phyloP scores from a whole-genome alignment of 1,140 invertebrate genomes.

The Drosophila nigrodunni region DNA sequence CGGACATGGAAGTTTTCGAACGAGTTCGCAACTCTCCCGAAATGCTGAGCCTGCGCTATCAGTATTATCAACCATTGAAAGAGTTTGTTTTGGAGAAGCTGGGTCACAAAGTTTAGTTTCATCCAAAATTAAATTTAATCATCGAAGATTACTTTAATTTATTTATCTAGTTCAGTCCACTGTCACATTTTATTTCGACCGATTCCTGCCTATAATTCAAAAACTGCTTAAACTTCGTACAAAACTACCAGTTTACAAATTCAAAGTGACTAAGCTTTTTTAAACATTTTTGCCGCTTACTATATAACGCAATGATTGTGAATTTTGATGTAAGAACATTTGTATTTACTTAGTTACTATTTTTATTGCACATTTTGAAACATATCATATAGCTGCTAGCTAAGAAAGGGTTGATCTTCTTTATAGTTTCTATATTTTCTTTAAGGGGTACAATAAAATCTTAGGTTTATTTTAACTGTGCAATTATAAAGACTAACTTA shows the following conservation, averaged over 20 bases:
- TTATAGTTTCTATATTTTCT: background rate
- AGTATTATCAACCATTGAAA: constrained; percentile 93
- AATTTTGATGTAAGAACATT: constrained; percentile 9
- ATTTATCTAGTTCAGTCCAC: too few relatives aligned
- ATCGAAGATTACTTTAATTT: too few relatives aligned
- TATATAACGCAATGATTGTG: background rate
- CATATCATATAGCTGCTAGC: constrained; percentile 50
- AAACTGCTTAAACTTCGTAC: background rate
- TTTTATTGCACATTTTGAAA: constrained; percentile 14
- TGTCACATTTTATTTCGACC: too few relatives aligned
- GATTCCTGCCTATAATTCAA: too few relatives aligned
- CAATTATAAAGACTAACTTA: constrained; percentile 16
- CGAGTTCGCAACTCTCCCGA: constrained; percentile 91
- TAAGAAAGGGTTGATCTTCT: constrained; percentile 9
- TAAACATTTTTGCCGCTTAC: background rate
- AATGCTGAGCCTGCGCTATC: constrained; percentile 90
- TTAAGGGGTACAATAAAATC: background rate
- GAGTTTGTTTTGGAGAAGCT: constrained; percentile 87
- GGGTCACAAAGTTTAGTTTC: constrained; percentile 52
- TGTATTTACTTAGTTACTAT: constrained; percentile 4
- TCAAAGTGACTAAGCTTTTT: background rate
- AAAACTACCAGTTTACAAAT: background rate
- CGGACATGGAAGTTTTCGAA: constrained; percentile 89
- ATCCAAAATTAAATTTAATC: background rate
- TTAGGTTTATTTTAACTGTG: constrained; percentile 18